A percentile compares a stretch with the other conserved stretches of the same genome.
phyloP scores from a whole-genome alignment of 1,140 invertebrate genomes.

The Mycetomoellerius zeteki region DNA sequence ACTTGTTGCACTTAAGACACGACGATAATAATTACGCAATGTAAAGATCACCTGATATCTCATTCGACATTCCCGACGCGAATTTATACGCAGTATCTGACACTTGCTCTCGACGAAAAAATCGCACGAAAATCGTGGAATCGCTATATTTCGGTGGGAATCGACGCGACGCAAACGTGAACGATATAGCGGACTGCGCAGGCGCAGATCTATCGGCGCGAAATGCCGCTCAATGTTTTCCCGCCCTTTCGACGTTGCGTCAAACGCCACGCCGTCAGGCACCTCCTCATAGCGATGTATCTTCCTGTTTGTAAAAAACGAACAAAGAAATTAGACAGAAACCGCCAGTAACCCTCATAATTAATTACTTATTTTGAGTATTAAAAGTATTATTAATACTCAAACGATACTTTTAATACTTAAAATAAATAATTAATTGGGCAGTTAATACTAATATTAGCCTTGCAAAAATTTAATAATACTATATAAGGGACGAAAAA shows the following conservation, averaged over 20 bases:
- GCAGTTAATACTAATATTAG: too few relatives aligned
- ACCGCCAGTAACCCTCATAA: too few relatives aligned
- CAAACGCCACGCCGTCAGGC: too few relatives aligned
- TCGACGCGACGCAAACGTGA: too few relatives aligned
- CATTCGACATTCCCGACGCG: background rate
- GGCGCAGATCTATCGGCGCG: background rate
- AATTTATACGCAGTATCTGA: background rate
- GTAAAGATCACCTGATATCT: background rate
- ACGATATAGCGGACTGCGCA: background rate
- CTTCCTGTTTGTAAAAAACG: background rate
- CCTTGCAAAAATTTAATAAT: too few relatives aligned
- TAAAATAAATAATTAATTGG: too few relatives aligned
- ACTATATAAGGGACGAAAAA: too few relatives aligned
- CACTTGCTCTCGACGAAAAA: background rate
- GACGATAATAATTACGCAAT: background rate
- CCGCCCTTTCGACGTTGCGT: background rate
- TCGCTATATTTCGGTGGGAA: background rate
- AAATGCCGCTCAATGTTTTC: background rate
- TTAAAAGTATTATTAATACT: too few relatives aligned
- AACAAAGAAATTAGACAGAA: background rate
- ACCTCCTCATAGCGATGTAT: background rate
- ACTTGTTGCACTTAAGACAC: too few relatives aligned
- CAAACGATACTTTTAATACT: too few relatives aligned
- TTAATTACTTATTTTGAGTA: too few relatives aligned
- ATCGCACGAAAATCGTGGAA: background rate